Percentiles rank a stretch among this genome's conserved stretches.
Conservation (phyloP, 2,888 invertebrate genomes). For the Clostera curtula region DNA sequence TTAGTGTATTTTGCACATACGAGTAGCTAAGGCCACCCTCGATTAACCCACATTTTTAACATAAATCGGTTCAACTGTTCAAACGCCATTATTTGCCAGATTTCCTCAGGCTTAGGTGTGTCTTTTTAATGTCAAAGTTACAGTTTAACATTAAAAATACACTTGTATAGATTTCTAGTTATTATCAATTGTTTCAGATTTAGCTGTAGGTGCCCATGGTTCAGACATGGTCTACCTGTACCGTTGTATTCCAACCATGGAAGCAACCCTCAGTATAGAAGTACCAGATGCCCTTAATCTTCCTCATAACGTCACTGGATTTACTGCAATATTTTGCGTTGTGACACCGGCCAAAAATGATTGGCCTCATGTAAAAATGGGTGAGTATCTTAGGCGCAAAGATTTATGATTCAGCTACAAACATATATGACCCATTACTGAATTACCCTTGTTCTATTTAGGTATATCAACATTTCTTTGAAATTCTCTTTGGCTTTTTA, state of each 20-base stretch:
- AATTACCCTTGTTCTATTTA: no score
- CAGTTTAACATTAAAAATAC: no score
- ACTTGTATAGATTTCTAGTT: no score
- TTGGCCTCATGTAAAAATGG: slow-evolving; percentile 39
- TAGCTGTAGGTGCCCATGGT: slow-evolving; percentile 76
- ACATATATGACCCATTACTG: no score
- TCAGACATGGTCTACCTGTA: slow-evolving; percentile 73
- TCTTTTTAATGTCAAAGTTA: not conserved
- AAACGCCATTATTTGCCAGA: no score
- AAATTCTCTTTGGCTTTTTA: slow-evolving; percentile 11
- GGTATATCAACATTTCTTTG: no score
- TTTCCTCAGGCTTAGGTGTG: no score
- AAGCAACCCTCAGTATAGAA: slow-evolving; percentile 34
- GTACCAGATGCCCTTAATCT: slow-evolving; percentile 53
- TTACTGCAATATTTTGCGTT: slow-evolving; percentile 54
- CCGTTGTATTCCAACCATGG: slow-evolving; percentile 52
- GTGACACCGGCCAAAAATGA: slow-evolving; percentile 26
- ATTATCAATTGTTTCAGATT: slow-evolving; percentile 70
- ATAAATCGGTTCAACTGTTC: no score
- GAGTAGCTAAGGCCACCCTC: no score
- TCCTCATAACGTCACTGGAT: slow-evolving; percentile 48
- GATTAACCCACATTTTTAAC: no score
- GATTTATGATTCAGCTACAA: not conserved
- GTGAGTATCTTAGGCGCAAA: slow-evolving; percentile 25
- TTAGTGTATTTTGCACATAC: no score